phyloP scores from a whole-genome alignment of 1,140 invertebrate species.

The Drosophila rhopaloa region DNA sequence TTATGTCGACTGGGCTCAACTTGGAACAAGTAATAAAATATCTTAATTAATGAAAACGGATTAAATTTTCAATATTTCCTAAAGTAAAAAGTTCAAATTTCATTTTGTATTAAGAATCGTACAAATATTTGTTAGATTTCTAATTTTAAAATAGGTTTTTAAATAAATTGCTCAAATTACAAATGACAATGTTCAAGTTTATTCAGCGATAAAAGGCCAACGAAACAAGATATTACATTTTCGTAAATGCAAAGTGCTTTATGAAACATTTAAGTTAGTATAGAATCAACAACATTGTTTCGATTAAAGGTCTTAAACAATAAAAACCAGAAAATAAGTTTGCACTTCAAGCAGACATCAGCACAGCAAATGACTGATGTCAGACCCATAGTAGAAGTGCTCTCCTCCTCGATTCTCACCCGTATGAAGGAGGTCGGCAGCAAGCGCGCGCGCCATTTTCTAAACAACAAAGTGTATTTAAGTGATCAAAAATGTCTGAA shows the following conservation, averaged over 20 bases:
- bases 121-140: not conserved
- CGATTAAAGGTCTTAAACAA: too few relatives aligned
- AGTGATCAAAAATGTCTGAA: conserved; percentile 34
- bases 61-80: too few relatives aligned
- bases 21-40: not conserved
- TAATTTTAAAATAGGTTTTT: not conserved
- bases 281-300: not conserved
- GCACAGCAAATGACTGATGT: not conserved
- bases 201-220: not conserved
- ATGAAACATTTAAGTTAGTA: not conserved
- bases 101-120: too few relatives aligned
- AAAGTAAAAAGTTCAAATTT: too few relatives aligned
- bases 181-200: not conserved
- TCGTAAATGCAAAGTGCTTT: not conserved
- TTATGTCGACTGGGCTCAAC: not conserved
- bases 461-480: not conserved
- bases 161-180: conserved; percentile 1
- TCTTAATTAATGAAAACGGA: not conserved
- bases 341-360: too few relatives aligned
- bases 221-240: not conserved
- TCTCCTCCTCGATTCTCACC: conserved; percentile 2
- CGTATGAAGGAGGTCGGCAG: too few relatives aligned
- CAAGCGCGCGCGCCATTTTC: not conserved
- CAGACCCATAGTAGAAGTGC: not conserved
- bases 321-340: too few relatives aligned